phyloP scores from a whole-genome alignment of 2,888 invertebrate species.

The Conops quadrifasciatus region DNA sequence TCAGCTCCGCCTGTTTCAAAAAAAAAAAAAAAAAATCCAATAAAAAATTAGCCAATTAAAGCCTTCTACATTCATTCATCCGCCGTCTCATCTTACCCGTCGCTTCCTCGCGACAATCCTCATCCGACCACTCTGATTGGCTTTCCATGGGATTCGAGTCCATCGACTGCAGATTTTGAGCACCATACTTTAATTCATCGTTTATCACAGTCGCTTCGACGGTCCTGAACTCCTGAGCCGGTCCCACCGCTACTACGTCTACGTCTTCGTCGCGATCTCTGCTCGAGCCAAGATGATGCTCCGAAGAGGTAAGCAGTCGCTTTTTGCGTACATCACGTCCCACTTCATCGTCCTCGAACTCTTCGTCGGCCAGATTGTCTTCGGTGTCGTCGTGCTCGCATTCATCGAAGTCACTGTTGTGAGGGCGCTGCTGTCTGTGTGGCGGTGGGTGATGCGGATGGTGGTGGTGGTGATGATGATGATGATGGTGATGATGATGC shows the following conservation, averaged over 20 bases:
- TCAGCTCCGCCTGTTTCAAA: conserved; percentile 67
- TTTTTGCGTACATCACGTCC: conserved; percentile 60
- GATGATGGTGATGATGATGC: conserved; percentile 43
- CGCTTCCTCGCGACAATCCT: conserved; percentile 72
- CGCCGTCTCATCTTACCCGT: conserved; percentile 63
- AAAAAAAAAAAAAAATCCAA: neutral
- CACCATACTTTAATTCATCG: conserved; percentile 65
- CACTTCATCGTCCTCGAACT: conserved; percentile 64
- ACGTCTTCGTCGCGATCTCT: conserved; percentile 38
- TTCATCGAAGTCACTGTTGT: conserved; percentile 46
- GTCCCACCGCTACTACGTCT: conserved; percentile 17
- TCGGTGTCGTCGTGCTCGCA: conserved; percentile 61
- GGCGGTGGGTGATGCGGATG: conserved; percentile 48
- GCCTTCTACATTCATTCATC: no score
- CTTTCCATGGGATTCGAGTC: conserved; percentile 70
- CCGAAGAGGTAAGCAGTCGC: conserved; percentile 43
- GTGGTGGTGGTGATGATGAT: conserved; percentile 47
- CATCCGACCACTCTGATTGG: conserved; percentile 84
- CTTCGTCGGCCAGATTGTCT: conserved; percentile 63
- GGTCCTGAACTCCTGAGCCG: conserved; percentile 29
- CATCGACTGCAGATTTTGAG: conserved; percentile 64
- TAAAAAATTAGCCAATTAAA: neutral
- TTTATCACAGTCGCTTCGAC: conserved; percentile 65
- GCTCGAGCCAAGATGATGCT: conserved; percentile 36
- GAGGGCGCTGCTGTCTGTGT: conserved; percentile 26